Evolutionary conservation across 2,797 vertebrate species (phyloP), one percentile per base, ranked within the genome.

Genomic region (Clangula hyemalis): DNA sequence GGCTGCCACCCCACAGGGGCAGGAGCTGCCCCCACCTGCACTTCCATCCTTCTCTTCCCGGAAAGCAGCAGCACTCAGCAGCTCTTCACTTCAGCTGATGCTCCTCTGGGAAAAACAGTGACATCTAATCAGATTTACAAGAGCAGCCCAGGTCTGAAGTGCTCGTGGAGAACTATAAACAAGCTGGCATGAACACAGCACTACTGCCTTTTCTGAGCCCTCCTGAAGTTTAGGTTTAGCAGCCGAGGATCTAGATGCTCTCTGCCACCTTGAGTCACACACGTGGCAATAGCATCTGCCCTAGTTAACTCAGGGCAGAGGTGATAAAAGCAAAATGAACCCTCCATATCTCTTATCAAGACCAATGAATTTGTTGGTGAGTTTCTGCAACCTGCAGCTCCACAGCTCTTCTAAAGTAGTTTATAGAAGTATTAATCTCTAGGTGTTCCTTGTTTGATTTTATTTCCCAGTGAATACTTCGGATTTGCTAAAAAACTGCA

Each of bases 1-100:
- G 13, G 11, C 12, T 38, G 13, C 24, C 30, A 45, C 3, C 22
- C 27, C 3, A 1, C 2, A 8, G 62, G 38, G 32, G 7, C 13
- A 62, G 38, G 57, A 70, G n/a, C 27, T 78, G 45, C 8, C 49
- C 38, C 32, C 11, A 16, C 18, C 25, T 18, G 6, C 1, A 2
- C 32, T 71, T 20, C 32, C 54, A 69, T 8, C 3, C 9, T 69
- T 17, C 21, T 49, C 45, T 43, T 76, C 8, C 53, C 11, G 2
- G 10, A 62, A 79, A 77, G 11, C 36, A 73, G 61, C 45, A 21
- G 30, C 14, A 6, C 30, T 43, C 14, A 6, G 11, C 58, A 64
- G 43, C 8, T 68, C 30, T 57, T 61, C 10, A 6, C 9, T 65
- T 76, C 32, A 43, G 24, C 5, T 1, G 8, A 11, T 22, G 7